phyloP scores from a whole-genome alignment of 2,113 vertebrate species.

The Sitta europaea region DNA sequence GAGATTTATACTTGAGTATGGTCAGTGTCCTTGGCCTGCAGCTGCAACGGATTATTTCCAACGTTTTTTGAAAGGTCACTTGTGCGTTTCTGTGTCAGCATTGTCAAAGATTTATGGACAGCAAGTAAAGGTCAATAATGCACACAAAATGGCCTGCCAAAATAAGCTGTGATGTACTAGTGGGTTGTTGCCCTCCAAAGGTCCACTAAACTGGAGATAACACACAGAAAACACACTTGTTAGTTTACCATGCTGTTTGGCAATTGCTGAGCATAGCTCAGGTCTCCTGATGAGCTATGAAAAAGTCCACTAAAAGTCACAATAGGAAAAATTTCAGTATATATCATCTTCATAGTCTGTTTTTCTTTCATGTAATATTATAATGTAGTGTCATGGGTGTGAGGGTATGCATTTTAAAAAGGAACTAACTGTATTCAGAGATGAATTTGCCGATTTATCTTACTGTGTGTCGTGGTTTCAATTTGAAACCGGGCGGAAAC shows the following conservation, averaged over 20 bases:
- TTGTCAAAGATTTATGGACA: constrained; percentile 62
- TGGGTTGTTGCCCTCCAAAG: constrained; percentile 20
- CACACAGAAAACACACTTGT: constrained; percentile 4
- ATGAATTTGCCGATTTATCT: neutral
- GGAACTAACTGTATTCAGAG: neutral
- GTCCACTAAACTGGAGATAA: constrained; percentile 9
- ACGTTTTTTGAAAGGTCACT: constrained; percentile 64
- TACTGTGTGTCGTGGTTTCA: no score
- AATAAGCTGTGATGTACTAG: constrained; percentile 56
- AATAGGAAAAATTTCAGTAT: neutral
- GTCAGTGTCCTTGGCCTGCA: constrained; percentile 54
- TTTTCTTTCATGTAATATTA: neutral
- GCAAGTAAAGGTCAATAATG: constrained; percentile 66
- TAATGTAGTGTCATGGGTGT: neutral
- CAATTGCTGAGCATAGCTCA: neutral
- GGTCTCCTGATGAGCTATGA: neutral
- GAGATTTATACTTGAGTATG: constrained; percentile 58
- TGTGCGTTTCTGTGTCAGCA: constrained; percentile 48
- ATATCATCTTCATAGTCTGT: neutral
- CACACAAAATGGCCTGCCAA: constrained; percentile 59
- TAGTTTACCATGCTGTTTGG: neutral
- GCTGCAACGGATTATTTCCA: constrained; percentile 67
- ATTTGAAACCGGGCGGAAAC: no score
- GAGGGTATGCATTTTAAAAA: neutral
- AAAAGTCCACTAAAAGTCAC: constrained; percentile 4